Conservation (phyloP, 1,140 invertebrate species). For the Dinothrombium tinctorium region DNA sequence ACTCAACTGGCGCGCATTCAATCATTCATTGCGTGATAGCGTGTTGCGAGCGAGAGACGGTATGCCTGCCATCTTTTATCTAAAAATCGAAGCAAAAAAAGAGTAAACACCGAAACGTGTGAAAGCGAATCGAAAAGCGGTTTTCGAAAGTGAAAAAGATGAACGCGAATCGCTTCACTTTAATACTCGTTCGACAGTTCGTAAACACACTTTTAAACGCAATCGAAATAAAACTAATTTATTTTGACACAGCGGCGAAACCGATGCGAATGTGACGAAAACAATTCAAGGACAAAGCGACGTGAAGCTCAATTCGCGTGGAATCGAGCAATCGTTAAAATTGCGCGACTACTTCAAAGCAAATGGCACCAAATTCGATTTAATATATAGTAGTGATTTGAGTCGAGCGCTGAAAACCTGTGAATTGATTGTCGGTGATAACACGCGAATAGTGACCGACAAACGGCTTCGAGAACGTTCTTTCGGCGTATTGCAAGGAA, state of each 20-base stretch:
- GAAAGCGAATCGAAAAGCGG: too few relatives aligned
- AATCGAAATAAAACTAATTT: too few relatives aligned
- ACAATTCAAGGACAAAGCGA: slow-evolving; percentile 11
- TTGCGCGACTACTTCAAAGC: slow-evolving; percentile 1
- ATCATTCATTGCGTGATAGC: too few relatives aligned
- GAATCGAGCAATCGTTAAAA: slow-evolving; percentile 1
- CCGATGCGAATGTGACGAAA: slow-evolving; percentile 5
- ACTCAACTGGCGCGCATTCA: too few relatives aligned
- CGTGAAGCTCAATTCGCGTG: slow-evolving; percentile 4
- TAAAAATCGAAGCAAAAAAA: too few relatives aligned
- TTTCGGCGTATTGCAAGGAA: slow-evolving; percentile 9
- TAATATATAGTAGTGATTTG: slow-evolving; percentile 8
- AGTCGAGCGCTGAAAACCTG: slow-evolving; percentile 8
- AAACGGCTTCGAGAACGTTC: slow-evolving; percentile 6
- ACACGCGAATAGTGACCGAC: slow-evolving; percentile 2
- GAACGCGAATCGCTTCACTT: too few relatives aligned
- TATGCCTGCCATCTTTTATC: too few relatives aligned
- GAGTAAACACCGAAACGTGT: too few relatives aligned
- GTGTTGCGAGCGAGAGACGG: too few relatives aligned
- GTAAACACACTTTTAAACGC: too few relatives aligned
- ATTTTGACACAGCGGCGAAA: slow-evolving; percentile 8
- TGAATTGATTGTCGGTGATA: background rate
- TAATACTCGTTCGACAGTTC: too few relatives aligned
- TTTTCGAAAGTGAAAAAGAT: too few relatives aligned
- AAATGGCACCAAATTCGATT: background rate